These are phyloP conservation scores for Tuberolachnus salignus DNA, from an alignment of 2,888 invertebrate genomes.

Conservation along the genomic window DNA sequence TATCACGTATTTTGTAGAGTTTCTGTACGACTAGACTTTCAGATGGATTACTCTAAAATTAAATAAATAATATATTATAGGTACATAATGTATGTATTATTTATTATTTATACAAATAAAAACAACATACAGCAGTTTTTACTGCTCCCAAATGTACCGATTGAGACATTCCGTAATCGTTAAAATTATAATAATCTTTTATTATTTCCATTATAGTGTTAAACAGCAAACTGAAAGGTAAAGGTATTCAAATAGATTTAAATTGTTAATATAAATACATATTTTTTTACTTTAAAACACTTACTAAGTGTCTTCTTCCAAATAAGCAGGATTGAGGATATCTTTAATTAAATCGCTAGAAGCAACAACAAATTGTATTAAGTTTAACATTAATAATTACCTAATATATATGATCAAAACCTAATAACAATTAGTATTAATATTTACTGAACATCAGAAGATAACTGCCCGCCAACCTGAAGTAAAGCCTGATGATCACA, in stretches of 20 bases:
- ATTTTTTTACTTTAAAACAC: constrained; percentile 62
- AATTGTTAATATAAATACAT: not conserved
- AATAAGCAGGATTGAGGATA: constrained; percentile 71
- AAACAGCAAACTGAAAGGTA: constrained; percentile 68
- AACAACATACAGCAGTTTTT: constrained; percentile 46
- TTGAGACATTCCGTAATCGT: constrained; percentile 65
- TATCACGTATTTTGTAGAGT: constrained; percentile 64
- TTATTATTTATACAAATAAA: not conserved
- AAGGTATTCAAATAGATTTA: constrained; percentile 47
- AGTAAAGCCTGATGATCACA: constrained; percentile 74
- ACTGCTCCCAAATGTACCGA: constrained; percentile 64
- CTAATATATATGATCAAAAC: too few relatives aligned
- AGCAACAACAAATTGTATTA: constrained; percentile 26
- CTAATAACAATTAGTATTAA: not conserved
- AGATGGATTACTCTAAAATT: constrained; percentile 56
- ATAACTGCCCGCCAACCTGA: constrained; percentile 35
- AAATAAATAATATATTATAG: constrained; percentile 12
- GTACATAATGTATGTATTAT: not conserved
- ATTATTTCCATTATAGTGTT: constrained; percentile 70
- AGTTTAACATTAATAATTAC: too few relatives aligned
- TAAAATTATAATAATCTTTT: constrained; percentile 71
- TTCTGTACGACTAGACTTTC: constrained; percentile 70
- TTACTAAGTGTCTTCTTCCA: constrained; percentile 84
- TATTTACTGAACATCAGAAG: constrained; percentile 52
- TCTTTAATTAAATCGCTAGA: constrained; percentile 71